These are phyloP conservation scores for Lota lota DNA, from an alignment of 2,113 vertebrate genomes.

Conservation along the genomic window DNA sequence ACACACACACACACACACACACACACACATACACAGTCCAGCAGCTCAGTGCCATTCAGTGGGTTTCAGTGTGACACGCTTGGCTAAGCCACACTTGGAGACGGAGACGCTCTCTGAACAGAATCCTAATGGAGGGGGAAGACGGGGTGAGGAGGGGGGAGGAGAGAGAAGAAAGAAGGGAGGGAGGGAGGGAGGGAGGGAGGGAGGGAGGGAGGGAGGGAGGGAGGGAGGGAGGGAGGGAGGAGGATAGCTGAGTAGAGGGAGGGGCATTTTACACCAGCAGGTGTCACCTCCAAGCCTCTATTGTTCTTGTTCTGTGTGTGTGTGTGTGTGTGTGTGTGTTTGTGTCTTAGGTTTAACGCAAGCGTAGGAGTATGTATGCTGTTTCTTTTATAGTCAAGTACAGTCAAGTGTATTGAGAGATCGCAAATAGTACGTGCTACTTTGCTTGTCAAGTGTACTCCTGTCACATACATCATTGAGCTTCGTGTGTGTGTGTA, in stretches of 20 bases:
- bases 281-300: conserved; percentile 66
- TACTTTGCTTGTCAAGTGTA: too few species aligned
- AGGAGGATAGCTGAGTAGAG: neutral
- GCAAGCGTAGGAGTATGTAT: too few species aligned
- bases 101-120: conserved; percentile 59
- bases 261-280: conserved; percentile 44
- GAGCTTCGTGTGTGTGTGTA: conserved; percentile 30
- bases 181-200: too few species aligned
- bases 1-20: conserved; percentile 35
- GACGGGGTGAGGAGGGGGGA: conserved; percentile 24
- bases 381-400: too few species aligned
- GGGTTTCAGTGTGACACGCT: conserved; percentile 66
- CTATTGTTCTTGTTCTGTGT: too few species aligned
- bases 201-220: conserved; percentile 17
- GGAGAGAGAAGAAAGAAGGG: conserved; percentile 12
- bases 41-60: conserved; percentile 74
- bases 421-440: too few species aligned
- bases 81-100: conserved; percentile 69
- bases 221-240: conserved; percentile 2
- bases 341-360: too few species aligned
- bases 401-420: too few species aligned
- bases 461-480: conserved; percentile 19
- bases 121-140: conserved; percentile 66
- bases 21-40: conserved; percentile 38
- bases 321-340: too few species aligned